These are phyloP conservation scores for Ceratosolen fusciceps DNA, from an alignment of 1,140 invertebrate species.

Conservation along the genomic window DNA sequence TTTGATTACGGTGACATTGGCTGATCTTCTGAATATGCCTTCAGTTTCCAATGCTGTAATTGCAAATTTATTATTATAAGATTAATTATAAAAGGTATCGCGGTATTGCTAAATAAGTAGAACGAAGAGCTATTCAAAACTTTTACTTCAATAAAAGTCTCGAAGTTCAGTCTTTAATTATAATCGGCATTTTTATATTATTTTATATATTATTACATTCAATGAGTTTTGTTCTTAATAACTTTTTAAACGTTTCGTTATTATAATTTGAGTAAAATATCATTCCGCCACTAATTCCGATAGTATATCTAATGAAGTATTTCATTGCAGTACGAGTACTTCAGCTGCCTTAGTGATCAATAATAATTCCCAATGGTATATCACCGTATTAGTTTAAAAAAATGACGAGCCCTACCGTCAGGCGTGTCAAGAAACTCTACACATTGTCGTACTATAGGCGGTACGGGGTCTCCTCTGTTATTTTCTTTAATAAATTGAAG, in stretches of 20 bases:
- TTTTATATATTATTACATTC: no score
- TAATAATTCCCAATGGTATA: background rate
- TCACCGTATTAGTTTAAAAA: background rate
- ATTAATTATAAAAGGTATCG: background rate
- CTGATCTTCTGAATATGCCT: constrained; percentile 94
- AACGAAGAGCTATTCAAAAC: background rate
- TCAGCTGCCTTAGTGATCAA: background rate
- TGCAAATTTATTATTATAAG: no score
- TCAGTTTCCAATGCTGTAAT: constrained; percentile 90
- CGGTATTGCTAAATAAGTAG: background rate
- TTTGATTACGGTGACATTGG: constrained; percentile 86
- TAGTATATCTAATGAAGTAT: background rate
- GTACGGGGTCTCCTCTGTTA: constrained; percentile 85
- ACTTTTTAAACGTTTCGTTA: no score
- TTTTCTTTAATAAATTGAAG: constrained; percentile 92
- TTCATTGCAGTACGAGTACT: background rate
- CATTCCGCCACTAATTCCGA: no score
- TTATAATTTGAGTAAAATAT: no score
- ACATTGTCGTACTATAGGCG: constrained; percentile 90
- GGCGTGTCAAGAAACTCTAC: constrained; percentile 91
- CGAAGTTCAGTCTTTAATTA: no score
- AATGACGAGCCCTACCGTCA: constrained; percentile 76
- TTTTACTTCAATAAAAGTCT: no score
- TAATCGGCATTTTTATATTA: no score
- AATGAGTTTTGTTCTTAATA: no score